A percentile compares a stretch with the other conserved stretches of the same genome.
These are phyloP conservation scores for Zoroaster sp. DNA, from an alignment of 53 echinoderm and acorn worm genomes.

Conservation along the genomic window DNA sequence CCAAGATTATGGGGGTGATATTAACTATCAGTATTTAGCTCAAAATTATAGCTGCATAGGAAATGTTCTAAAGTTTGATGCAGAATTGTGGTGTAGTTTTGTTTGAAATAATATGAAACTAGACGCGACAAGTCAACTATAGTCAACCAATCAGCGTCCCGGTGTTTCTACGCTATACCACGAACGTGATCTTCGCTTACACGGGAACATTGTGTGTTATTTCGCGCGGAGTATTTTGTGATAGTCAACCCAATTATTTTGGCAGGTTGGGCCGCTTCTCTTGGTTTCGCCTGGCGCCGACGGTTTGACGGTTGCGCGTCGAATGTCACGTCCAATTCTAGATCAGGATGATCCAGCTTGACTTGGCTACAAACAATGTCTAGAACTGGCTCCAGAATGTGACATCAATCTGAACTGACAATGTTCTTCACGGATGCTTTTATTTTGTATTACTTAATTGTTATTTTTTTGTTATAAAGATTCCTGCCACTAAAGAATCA, in stretches of 20 bases:
- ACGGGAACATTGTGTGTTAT: background rate
- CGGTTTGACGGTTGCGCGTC: background rate
- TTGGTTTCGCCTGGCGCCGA: conserved; percentile 20
- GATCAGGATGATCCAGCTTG: conserved; percentile 10
- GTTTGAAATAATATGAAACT: background rate
- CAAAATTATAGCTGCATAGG: too few species aligned
- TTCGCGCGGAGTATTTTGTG: background rate
- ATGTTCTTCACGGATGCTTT: background rate
- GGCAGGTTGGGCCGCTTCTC: background rate
- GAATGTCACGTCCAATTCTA: conserved; percentile 31
- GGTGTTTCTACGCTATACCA: background rate
- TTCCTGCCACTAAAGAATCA: too few species aligned
- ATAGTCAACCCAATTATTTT: background rate
- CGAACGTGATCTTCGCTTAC: background rate
- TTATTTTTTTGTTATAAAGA: background rate
- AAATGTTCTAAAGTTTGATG: too few species aligned
- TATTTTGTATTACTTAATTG: background rate
- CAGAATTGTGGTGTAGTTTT: too few species aligned
- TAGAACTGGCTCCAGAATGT: background rate
- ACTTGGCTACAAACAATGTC: conserved; percentile 9
- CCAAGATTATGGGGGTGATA: too few species aligned
- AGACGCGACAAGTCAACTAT: background rate
- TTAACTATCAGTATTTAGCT: too few species aligned
- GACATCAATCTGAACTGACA: background rate
- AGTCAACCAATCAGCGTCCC: background rate